Evolutionary conservation across 1,140 invertebrate species (phyloP), one percentile per base, ranked within the genome.

Genomic region (Achroia grisella): DNA sequence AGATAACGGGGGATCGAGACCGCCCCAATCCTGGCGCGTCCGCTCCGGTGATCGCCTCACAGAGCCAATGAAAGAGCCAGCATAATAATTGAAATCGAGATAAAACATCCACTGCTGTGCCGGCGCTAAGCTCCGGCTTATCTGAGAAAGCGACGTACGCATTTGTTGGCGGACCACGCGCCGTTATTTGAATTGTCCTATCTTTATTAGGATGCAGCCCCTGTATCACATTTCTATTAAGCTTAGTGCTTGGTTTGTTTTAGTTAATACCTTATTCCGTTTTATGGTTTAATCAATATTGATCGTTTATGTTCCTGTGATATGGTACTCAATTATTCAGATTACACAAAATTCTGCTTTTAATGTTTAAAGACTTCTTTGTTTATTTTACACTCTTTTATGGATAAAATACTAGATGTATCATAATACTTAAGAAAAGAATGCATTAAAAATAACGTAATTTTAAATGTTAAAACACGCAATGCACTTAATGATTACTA

Each of bases 11-110:
- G 46, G 61, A 65, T 62, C 71, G 69, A 62, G 66, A 66, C 71
- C 70, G 62, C 71, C 71, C 66, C 52, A 64, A 66, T 50, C 64
- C 53, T 45, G 43, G 59, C 41, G 39, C 50, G 58, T 46, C 44
- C 56, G 65, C 61, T 55, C 71, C 53, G 56, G 56, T 46, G 47
- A 48, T 53, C 60, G 53, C 50, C 47, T 54, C 58, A 47, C 50
- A 45, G 57, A 52, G 52, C 76, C 76, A 80, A 77, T 78, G 78
- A 70, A 77, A 71, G 62, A 65, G 71, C 48, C 64, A 78, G 71
- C 63, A 62, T 74, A 68, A 83, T 83, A 83, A 83, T 83, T 83
- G 79, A 80, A 83, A 83, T 79, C 75, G 68, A 79, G 76, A 83
- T 83, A 83, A 80, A 69, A 63, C 75, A 68, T 62, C 68, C 60